phyloP scores from a whole-genome alignment of 1,140 invertebrate species.

The Penaeus chinensis region DNA sequence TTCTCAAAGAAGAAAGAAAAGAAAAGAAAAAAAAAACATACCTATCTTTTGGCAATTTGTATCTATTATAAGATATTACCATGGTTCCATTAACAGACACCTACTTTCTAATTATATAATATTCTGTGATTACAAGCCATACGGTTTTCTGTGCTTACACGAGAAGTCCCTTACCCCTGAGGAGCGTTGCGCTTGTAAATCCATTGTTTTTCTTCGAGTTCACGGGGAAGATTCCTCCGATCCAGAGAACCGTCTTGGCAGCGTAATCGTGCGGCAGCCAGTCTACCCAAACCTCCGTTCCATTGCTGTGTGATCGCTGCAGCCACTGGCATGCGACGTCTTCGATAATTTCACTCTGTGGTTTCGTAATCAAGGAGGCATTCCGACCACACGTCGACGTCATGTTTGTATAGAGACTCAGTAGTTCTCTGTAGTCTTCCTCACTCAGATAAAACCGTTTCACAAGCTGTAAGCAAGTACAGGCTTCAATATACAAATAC shows the following conservation, averaged over 20 bases:
- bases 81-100: no score
- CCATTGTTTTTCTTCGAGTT: constrained; percentile 71
- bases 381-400: constrained; percentile 35
- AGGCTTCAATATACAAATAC: no score
- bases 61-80: no score
- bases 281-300: constrained; percentile 70
- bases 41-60: no score
- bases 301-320: constrained; percentile 65
- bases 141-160: no score
- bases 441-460: constrained; percentile 73
- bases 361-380: constrained; percentile 17
- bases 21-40: no score
- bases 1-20: no score
- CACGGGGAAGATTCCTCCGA: constrained; percentile 85
- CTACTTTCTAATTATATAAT: no score
- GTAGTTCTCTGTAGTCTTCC: constrained; percentile 72
- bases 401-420: constrained; percentile 70
- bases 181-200: constrained; percentile 33
- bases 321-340: constrained; percentile 80
- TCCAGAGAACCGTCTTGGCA: constrained; percentile 72
- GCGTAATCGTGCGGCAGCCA: constrained; percentile 73
- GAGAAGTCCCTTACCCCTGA: constrained; percentile 28
- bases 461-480: constrained; percentile 68
- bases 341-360: constrained; percentile 65
- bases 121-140: no score